Base-by-base conservation (phyloP, 2,888 invertebrate genomes). In the Liodrosophila aerea region DNA sequence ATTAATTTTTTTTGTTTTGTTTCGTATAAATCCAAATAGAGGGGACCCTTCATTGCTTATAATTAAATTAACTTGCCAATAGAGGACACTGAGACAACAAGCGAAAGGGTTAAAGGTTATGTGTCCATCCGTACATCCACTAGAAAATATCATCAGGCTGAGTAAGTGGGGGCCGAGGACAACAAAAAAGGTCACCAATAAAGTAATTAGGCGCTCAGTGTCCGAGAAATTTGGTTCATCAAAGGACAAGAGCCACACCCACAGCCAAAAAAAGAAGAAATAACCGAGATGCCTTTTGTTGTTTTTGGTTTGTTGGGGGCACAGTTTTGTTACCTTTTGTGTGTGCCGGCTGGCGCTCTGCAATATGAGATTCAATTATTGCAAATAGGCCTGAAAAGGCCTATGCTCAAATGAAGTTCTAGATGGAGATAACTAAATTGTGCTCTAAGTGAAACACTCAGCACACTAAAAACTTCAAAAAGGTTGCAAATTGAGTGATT, bases 201-300 rank as follows among this genome's bases (percentile, higher is more conserved):
- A 81, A 81, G 85, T 85, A 81, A 81, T 81, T 81, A 81, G 85
- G 71, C 76, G 85, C 84, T 81, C 80, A 83, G 73, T 81, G 85
- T 85, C 81, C 81, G 83, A 81, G 72, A 81, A 81, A 85, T 83
- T 78, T 83, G 83, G 58, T 65, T 85, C 85, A 83, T 81, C 80
- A 81, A 81, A 85, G 73, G 80, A 60, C 64, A 54, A 39, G n/a
- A n/a, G 37, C 33, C 54, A 41, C 22, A 2, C 22, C 22, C 22
- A 22, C 5, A 4, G 3, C 22, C 2, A 5, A 22, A 22, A 22
- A 22, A 22, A 22, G 5, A 5, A 22, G 22, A 22, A 22, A 22
- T 5, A 22, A 22, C 22, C 22, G 22, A 22, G 41, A 37, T 52
- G 53, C 52, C 64, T 71, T 71, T 81, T 78, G 81, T 74, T 22